Conservation (phyloP, 1,140 invertebrate species). For the Eriosoma lanigerum region DNA sequence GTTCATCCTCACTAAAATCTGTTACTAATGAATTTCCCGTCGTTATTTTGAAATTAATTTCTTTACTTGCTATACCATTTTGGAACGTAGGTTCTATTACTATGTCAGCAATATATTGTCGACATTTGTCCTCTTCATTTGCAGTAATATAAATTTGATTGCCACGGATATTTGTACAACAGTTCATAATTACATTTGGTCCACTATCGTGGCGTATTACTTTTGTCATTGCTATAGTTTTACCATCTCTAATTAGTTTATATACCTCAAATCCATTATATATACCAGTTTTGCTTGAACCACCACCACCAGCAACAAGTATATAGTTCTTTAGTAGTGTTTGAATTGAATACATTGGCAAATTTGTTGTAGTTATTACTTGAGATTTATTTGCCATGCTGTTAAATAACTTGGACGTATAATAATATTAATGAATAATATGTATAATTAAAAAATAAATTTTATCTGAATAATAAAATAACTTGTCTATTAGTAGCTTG, state of each 20-base stretch:
- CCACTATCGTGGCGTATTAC: constrained; percentile 86
- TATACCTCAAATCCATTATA: constrained; percentile 87
- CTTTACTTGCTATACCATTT: constrained; percentile 20
- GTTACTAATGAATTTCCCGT: constrained; percentile 26
- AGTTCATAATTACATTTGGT: constrained; percentile 88
- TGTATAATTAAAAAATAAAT: too few relatives aligned
- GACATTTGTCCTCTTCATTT: constrained; percentile 88
- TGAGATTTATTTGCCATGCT: neutral
- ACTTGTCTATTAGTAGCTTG: too few relatives aligned
- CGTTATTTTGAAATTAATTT: constrained; percentile 33
- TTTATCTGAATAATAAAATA: too few relatives aligned
- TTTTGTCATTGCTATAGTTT: constrained; percentile 61
- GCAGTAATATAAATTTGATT: constrained; percentile 77
- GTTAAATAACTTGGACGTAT: too few relatives aligned
- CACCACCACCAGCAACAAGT: constrained; percentile 91
- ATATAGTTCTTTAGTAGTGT: constrained; percentile 89
- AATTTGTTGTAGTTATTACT: constrained; percentile 81
- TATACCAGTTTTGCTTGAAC: constrained; percentile 91
- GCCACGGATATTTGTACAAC: constrained; percentile 68
- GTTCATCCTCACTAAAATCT: constrained; percentile 65
- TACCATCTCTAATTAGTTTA: constrained; percentile 22
- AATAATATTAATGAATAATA: too few relatives aligned
- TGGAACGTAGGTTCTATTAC: constrained; percentile 52
- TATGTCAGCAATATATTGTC: constrained; percentile 73
- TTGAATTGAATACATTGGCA: constrained; percentile 87